phyloP scores from a whole-genome alignment of 1,140 invertebrate genomes.

The Nomia melanderi region DNA sequence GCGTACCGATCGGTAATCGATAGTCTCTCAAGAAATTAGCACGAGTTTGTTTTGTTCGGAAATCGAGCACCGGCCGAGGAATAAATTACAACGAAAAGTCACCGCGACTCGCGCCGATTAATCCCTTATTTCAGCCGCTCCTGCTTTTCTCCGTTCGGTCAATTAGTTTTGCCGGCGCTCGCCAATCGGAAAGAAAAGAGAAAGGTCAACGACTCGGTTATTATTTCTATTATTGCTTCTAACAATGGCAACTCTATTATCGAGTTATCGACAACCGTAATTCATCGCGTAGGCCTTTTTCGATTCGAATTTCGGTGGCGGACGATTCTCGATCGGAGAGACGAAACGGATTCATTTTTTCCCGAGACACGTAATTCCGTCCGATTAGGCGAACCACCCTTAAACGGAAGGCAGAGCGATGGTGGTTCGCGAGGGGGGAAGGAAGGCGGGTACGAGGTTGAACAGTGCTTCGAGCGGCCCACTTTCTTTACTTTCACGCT shows the following conservation, averaged over 20 bases:
- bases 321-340: too few relatives aligned
- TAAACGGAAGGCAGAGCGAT: background rate
- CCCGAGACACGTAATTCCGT: background rate
- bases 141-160: background rate
- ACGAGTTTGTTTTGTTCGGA: slow-evolving; percentile 27
- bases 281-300: too few relatives aligned
- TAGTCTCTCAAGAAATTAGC: slow-evolving; percentile 42
- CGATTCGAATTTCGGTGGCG: too few relatives aligned
- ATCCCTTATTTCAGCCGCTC: background rate
- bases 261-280: too few relatives aligned
- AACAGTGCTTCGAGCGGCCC: slow-evolving; percentile 66
- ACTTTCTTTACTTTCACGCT: slow-evolving; percentile 73
- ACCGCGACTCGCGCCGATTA: too few relatives aligned
- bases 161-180: background rate
- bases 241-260: too few relatives aligned
- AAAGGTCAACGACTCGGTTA: too few relatives aligned
- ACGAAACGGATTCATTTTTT: too few relatives aligned
- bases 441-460: slow-evolving; percentile 48
- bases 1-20: slow-evolving; percentile 44
- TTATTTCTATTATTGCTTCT: too few relatives aligned
- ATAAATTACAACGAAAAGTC: slow-evolving; percentile 1
- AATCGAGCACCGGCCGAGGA: background rate
- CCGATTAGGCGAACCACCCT: background rate
- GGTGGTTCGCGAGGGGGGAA: background rate
- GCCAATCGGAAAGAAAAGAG: background rate